Base-by-base conservation (phyloP, 2,797 vertebrate genomes). In the Chloroceryle amazona region DNA sequence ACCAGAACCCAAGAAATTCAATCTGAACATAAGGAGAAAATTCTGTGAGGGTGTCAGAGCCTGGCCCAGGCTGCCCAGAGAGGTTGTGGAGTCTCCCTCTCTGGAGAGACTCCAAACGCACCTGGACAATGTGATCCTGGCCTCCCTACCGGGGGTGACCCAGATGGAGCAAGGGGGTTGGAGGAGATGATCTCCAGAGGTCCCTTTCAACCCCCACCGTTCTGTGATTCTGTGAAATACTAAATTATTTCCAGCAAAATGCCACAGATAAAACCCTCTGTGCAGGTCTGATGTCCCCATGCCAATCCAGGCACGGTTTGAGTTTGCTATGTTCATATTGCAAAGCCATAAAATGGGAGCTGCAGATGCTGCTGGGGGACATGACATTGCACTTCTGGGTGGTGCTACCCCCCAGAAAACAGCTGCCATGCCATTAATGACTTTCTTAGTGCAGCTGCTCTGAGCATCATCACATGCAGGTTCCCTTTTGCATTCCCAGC, bases 401-500 rank as follows among this genome's bases (percentile, higher is more conserved):
- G 65, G 35, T 65, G 33, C 22, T 67, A 25, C 16, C 20, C 15
- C 6, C 1, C 22, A 17, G 23, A 18, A 33, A 80, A 49, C 4
- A 3, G 1, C 93, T 86, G 60, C 35, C 52, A 23, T 21, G 21
- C 8, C 49, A 35, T 61, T 6, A 26, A 26, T 4, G 28, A 42
- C 17, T 65, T 67, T 29, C 62, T 47, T 0, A 0, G 49, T 10
- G 5, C 91, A 89, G 95, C 84, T 93, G 78, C 81, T 79, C 25
- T 0, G 0, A 86, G 73, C 74, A 33, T 19, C 17, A 29, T 31
- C 11, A 6, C 61, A 57, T 4, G 1, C 13, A 20, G 23, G 20
- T 21, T 81, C 15, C 62, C 44, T 91, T 54, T 21, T 21, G 42
- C 83, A 75, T 86, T 55, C 19, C 72, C 67, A 79, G 73, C 67